Evolutionary conservation across 1,140 invertebrate genomes (phyloP), one percentile per base, ranked within the genome.

Genomic region (Nixonia krombeini): DNA sequence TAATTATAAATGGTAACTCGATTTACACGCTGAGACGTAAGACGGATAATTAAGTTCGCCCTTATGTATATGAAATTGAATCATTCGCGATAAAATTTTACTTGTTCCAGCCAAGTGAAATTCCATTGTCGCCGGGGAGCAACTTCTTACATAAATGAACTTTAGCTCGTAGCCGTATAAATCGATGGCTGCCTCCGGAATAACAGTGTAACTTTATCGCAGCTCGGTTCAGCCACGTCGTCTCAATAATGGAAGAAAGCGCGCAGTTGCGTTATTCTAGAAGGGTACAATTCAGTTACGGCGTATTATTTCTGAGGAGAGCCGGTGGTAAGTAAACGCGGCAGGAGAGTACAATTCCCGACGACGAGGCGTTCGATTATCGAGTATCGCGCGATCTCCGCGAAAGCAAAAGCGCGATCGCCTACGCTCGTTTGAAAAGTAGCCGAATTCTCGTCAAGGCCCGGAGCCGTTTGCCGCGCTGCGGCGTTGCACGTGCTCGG

Each of bases 81-180:
- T 70, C 57, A 64, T 47, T 62, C 56, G 45, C 21, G 13, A 7
- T 70, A 62, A 70, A 62, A 62, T 70, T 70, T 57, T 44, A 65
- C 35, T 58, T 31, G 52, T 47, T 57, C n/a, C 53, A 37, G 37
- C 49, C 23, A 62, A 12, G 52, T 62, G 55, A 65, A 70, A 70
- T 66, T 66, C 58, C 44, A 66, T 70, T 65, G 57, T 62, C 29
- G 25, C 18, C n/a, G n/a, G n/a, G 18, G 41, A 13, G 18, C 61
- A 62, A 70, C 51, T 70, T 70, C 67, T 70, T 53, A 70, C 57
- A 58, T 62, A 70, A 65, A 57, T 41, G 55, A 70, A 65, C 51
- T 65, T 57, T 33, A 51, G 26, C 53, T 44, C 49, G 45, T 52
- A 42, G 46, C 49, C 45, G 58, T 63, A 57, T 47, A 56, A 64